Evolutionary conservation across 2,797 vertebrate genomes (phyloP).

Genomic region (Falco novaeseelandiae): DNA sequence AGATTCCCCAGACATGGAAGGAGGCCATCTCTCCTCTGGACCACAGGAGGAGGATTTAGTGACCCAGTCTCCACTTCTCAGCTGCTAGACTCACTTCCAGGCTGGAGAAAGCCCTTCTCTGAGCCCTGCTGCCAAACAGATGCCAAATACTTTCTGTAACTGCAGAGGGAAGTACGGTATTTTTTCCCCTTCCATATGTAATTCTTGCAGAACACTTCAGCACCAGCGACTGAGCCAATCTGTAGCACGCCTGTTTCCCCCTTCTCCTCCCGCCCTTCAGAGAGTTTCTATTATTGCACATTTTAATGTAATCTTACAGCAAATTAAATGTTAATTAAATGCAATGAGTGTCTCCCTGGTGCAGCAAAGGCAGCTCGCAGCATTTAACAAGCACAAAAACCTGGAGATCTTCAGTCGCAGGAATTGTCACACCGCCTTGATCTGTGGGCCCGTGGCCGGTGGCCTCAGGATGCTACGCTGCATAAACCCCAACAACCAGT

Average conservation of each 20-base stretch:
- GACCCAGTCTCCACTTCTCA: neutral
- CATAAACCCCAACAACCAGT: neutral
- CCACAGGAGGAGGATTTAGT: neutral
- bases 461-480: neutral
- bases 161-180: conserved; percentile 27
- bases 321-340: conserved; percentile 73
- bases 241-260: neutral
- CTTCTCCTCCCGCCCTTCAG: conserved; percentile 30
- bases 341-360: conserved; percentile 45
- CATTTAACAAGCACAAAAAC: neutral
- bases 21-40: accelerated
- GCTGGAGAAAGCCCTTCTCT: neutral
- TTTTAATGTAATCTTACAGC: conserved; percentile 66
- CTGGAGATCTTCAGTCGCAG: neutral
- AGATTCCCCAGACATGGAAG: neutral
- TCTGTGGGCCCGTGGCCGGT: accelerated
- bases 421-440: neutral
- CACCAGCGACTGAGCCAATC: conserved; percentile 30
- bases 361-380: neutral
- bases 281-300: conserved; percentile 68
- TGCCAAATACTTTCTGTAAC: neutral
- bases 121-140: neutral
- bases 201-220: conserved; percentile 39
- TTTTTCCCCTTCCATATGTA: conserved; percentile 26
- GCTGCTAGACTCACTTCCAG: neutral